phyloP scores from a whole-genome alignment of 2,888 invertebrate species.

The Lathronympha strigana region DNA sequence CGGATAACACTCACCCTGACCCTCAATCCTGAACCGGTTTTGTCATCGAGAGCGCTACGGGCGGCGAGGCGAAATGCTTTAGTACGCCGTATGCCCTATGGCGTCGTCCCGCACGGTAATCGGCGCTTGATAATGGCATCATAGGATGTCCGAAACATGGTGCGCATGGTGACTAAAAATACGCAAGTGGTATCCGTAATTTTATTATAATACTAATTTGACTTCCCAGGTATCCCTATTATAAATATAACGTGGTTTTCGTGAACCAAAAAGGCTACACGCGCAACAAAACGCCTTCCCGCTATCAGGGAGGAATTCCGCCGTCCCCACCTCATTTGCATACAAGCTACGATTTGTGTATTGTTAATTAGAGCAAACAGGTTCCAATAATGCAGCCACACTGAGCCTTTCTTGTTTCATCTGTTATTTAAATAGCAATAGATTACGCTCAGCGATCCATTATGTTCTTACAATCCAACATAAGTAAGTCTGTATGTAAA shows the following conservation, averaged over 20 bases:
- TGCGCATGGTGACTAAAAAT: too few relatives aligned
- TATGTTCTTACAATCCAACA: conserved; percentile 72
- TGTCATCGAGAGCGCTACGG: too few relatives aligned
- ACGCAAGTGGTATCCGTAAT: too few relatives aligned
- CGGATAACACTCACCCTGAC: too few relatives aligned
- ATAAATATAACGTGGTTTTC: not conserved
- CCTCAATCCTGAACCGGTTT: too few relatives aligned
- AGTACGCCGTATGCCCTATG: too few relatives aligned
- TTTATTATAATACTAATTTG: too few relatives aligned
- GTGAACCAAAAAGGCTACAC: conserved; percentile 45
- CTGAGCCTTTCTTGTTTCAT: conserved; percentile 72
- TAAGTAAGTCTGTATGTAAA: conserved; percentile 78
- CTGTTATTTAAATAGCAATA: conserved; percentile 82
- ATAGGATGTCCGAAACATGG: too few relatives aligned
- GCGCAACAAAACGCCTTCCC: conserved; percentile 57
- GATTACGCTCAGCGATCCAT: conserved; percentile 65
- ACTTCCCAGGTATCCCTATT: too few relatives aligned
- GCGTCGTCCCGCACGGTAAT: too few relatives aligned
- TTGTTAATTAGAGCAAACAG: conserved; percentile 84
- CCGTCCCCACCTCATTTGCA: conserved; percentile 71
- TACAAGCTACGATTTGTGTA: conserved; percentile 84
- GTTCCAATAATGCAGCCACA: conserved; percentile 68
- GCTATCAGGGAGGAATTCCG: conserved; percentile 57
- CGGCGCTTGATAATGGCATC: too few relatives aligned
- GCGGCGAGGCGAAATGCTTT: too few relatives aligned